Percentiles rank a stretch among this genome's conserved stretches.
Conservation (phyloP, 2,888 invertebrate genomes). For the Cylloceria caligata region DNA sequence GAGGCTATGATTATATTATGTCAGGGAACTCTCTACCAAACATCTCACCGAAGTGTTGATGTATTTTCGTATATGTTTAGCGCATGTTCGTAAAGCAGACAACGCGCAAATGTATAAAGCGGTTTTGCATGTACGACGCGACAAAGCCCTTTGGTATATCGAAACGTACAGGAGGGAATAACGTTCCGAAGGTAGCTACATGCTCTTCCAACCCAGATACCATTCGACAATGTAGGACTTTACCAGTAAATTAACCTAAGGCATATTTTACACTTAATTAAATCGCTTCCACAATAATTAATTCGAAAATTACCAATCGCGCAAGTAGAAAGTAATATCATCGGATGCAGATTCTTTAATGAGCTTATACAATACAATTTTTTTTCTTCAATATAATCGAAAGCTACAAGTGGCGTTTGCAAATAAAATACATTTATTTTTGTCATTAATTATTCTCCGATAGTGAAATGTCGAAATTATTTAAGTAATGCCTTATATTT, state of each 20-base stretch:
- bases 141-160: conserved; percentile 31
- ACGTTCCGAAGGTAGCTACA: conserved; percentile 9
- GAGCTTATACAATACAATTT: too few relatives aligned
- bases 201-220: neutral
- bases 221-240: neutral
- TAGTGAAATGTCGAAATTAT: neutral
- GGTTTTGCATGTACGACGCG: conserved; percentile 33
- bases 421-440: neutral
- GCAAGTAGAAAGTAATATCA: too few relatives aligned
- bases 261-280: neutral
- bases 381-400: too few relatives aligned
- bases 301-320: too few relatives aligned
- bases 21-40: neutral
- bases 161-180: neutral
- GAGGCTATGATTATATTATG: conserved; percentile 27
- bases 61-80: conserved; percentile 16
- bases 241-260: neutral
- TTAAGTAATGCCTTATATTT: neutral
- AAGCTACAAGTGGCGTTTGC: neutral
- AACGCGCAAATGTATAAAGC: conserved; percentile 6
- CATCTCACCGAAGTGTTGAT: too few relatives aligned
- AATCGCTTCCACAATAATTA: neutral
- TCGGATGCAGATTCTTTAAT: too few relatives aligned
- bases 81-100: conserved; percentile 5
- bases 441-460: neutral